Base-by-base conservation (phyloP, 2,113 vertebrate species). In the Anolis carolinensis region DNA sequence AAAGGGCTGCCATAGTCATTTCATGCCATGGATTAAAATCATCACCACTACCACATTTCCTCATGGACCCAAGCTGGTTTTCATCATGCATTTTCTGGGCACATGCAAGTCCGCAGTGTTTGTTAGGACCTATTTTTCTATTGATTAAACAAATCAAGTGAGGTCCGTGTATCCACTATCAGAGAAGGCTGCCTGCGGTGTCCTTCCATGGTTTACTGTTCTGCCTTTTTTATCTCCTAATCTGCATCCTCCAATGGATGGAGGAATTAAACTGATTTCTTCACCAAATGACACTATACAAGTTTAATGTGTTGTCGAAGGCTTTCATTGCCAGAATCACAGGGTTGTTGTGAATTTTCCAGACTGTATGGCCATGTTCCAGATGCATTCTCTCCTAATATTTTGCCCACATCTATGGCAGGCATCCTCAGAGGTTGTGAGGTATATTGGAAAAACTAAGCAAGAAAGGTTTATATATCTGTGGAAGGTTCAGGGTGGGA, bases 181-280 rank as follows among this genome's bases (percentile, higher is more conserved):
- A n/a, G 79, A 81, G 63, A 10, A 76, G 18, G 59, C 14, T 44
- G 16, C 20, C 27, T 65, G 36, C 30, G 48, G 13, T 21, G 27
- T 27, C 36, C 76, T 39, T 76, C 59, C 36, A 84, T n/a, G 55
- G 75, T 59, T 84, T 52, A 75, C 32, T 84, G n/a, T 21, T 77
- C 34, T 55, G 32, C 32, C 9, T 27, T 77, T 70, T n/a, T 32
- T 62, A 10, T 52, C 70, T 11, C 20, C 27, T 30, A 27, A 50
- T 68, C 70, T 72, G 32, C 16, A 16, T 39, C 6, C 1, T 5
- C 16, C 21, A 4, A 2, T 7, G 36, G 16, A 14, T 36, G 23
- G n/a, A 70, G 73, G n/a, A 25, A 48, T 39, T 44, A 39, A 21
- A 9, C 32, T 30, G 25, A 18, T 44, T n/a, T 83, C 34, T 83